Conservation (phyloP, 2,113 vertebrate species). For the Brachyhypopomus gauderio region DNA sequence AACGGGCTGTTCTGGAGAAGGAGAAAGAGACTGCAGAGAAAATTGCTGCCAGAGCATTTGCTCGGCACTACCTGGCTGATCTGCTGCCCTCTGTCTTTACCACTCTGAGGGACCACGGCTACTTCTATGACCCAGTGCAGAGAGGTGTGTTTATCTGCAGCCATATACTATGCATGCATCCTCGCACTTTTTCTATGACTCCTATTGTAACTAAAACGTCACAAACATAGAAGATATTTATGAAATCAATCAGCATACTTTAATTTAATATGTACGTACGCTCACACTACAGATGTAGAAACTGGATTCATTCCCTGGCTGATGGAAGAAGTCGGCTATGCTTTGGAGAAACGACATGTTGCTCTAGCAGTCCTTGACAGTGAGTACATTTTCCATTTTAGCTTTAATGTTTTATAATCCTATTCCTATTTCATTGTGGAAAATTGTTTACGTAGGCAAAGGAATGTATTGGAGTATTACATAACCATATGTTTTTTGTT, state of each 20-base stretch:
- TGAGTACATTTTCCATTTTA: constrained; percentile 69
- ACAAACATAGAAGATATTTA: neutral
- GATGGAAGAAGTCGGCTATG: constrained; percentile 78
- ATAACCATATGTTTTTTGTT: neutral
- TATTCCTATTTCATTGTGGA: neutral
- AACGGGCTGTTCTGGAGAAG: constrained; percentile 73
- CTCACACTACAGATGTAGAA: constrained; percentile 82
- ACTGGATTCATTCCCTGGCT: constrained; percentile 86
- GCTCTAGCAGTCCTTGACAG: constrained; percentile 84
- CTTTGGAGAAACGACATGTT: constrained; percentile 72
- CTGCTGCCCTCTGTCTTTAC: constrained; percentile 83
- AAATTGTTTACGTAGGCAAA: neutral
- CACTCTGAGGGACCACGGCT: constrained; percentile 81
- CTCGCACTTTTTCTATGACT: neutral
- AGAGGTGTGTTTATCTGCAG: constrained; percentile 74
- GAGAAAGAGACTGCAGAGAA: constrained; percentile 82
- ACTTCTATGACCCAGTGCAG: constrained; percentile 87
- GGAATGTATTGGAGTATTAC: too few species aligned
- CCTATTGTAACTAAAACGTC: neutral
- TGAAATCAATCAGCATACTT: constrained; percentile 4
- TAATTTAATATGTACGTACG: constrained; percentile 8
- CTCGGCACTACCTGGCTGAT: constrained; percentile 82
- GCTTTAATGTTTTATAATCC: neutral
- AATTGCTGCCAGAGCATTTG: constrained; percentile 81
- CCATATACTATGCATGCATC: neutral